A percentile compares a stretch with the other conserved stretches of the same genome.
Conservation (phyloP, 1,140 invertebrate species). For the Matsumurasca onukii region DNA sequence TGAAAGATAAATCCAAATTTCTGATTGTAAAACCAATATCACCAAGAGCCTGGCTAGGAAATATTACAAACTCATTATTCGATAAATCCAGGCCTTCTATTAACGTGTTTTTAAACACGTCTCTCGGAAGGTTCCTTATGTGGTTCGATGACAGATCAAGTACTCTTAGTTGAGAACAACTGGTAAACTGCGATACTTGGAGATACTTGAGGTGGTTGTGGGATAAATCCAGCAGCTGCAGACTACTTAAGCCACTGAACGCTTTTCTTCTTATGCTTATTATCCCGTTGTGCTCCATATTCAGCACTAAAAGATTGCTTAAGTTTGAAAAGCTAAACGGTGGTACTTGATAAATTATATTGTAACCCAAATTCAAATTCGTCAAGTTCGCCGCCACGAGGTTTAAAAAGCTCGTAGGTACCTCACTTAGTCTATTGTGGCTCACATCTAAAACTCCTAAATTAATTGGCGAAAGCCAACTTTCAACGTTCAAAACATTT, state of each 20-base stretch:
- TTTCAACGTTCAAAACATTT: constrained; percentile 56
- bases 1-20: constrained; percentile 74
- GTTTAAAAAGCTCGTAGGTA: constrained; percentile 64
- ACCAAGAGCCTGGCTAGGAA: constrained; percentile 68
- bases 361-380: constrained; percentile 70
- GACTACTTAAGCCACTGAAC: constrained; percentile 66
- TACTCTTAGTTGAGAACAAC: constrained; percentile 70
- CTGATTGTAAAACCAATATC: constrained; percentile 76
- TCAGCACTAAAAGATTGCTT: constrained; percentile 68
- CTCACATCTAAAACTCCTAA: constrained; percentile 70
- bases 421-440: constrained; percentile 62
- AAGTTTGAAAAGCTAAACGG: constrained; percentile 70
- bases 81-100: constrained; percentile 79
- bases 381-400: constrained; percentile 59
- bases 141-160: constrained; percentile 76
- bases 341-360: constrained; percentile 67
- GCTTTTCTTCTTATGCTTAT: constrained; percentile 69
- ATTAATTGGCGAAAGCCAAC: constrained; percentile 51
- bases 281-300: constrained; percentile 73
- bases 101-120: constrained; percentile 76
- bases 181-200: constrained; percentile 79
- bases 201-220: constrained; percentile 74
- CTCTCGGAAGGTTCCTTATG: constrained; percentile 70
- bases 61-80: constrained; percentile 73
- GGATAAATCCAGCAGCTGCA: constrained; percentile 79